These are phyloP conservation scores for Thelaira solivaga DNA, from an alignment of 2,888 invertebrate genomes.

Conservation along the genomic window DNA sequence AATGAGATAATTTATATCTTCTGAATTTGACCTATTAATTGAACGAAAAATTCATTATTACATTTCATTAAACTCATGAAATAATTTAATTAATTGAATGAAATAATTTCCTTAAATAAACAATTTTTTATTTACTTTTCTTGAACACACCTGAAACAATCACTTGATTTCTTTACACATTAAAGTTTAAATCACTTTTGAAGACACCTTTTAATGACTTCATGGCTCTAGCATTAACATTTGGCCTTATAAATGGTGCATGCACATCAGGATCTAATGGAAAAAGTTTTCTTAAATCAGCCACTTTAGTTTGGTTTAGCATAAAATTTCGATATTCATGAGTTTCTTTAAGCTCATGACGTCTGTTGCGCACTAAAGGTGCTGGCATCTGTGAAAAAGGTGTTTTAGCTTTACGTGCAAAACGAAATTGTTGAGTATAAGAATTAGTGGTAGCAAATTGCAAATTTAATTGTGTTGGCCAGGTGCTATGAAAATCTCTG, in stretches of 20 bases:
- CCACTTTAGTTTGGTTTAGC: background rate
- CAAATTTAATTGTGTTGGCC: constrained; percentile 23
- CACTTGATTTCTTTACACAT: too few species aligned
- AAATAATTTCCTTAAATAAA: too few species aligned
- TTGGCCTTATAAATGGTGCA: constrained; percentile 58
- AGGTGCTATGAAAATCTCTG: background rate
- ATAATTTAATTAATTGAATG: too few species aligned
- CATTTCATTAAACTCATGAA: too few species aligned
- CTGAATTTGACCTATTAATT: too few species aligned
- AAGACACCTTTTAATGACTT: too few species aligned
- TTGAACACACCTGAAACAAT: too few species aligned
- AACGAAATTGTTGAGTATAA: constrained; percentile 43
- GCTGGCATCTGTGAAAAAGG: constrained; percentile 60
- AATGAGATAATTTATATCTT: too few species aligned
- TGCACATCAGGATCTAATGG: constrained; percentile 66
- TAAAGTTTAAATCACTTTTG: too few species aligned
- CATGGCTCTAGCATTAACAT: background rate
- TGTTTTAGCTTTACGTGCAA: constrained; percentile 56
- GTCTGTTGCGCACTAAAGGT: constrained; percentile 64
- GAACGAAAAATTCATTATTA: too few species aligned
- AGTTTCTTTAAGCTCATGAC: constrained; percentile 63
- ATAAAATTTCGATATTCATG: constrained; percentile 52
- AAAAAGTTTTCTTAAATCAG: constrained; percentile 63
- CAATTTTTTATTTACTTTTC: too few species aligned
- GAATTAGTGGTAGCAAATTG: background rate